Percentiles rank a stretch among this genome's conserved stretches.
Evolutionary conservation across 2,113 vertebrate species (phyloP).

Genomic region (Seriola aureovittata): DNA sequence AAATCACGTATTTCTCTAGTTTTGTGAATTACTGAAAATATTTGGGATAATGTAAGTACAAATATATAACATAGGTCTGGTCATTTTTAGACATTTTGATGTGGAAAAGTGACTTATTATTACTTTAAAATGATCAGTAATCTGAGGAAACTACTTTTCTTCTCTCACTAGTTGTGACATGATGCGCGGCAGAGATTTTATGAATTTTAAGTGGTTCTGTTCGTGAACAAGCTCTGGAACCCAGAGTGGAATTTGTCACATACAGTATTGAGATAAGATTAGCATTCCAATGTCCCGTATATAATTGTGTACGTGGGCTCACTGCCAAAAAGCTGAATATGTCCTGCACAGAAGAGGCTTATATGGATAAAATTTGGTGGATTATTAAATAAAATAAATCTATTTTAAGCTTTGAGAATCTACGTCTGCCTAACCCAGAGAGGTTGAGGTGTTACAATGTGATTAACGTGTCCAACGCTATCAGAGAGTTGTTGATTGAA

Average conservation of each 20-base stretch:
- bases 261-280: conserved; percentile 48
- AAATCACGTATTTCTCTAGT: too few relatives aligned
- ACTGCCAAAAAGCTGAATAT: conserved; percentile 29
- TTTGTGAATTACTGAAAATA: too few relatives aligned
- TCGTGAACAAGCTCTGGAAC: conserved; percentile 12
- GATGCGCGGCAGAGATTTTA: conserved; percentile 25
- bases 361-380: not conserved
- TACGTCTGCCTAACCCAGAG: not conserved
- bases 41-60: too few relatives aligned
- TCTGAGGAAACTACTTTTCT: not conserved
- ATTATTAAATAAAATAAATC: conserved; percentile 18
- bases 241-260: conserved; percentile 28
- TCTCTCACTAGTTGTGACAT: not conserved
- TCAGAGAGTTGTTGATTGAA: conserved; percentile 40
- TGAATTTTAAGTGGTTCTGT: conserved; percentile 48
- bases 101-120: too few relatives aligned
- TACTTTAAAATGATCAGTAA: not conserved
- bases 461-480: conserved; percentile 21
- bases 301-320: conserved; percentile 16
- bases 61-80: too few relatives aligned
- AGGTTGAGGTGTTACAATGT: conserved; percentile 28
- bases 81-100: too few relatives aligned
- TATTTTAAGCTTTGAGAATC: conserved; percentile 36
- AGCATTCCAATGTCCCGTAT: conserved; percentile 23
- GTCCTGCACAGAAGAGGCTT: conserved; percentile 20